A percentile compares a stretch with the other conserved stretches of the same genome.
Conservation (phyloP, 2,888 invertebrate genomes). For the Mythimna albipuncta region DNA sequence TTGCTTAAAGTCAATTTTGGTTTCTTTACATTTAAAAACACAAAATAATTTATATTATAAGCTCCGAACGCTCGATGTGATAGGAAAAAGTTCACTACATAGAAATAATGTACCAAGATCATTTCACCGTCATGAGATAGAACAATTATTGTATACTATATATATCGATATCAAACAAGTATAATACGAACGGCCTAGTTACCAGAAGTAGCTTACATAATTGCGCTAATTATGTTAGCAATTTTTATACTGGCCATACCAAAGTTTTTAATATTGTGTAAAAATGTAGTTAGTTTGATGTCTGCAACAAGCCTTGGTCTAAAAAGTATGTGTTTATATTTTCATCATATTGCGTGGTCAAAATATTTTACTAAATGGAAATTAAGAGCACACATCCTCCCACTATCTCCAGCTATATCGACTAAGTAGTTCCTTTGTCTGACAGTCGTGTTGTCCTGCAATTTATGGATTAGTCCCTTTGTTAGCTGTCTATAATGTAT, state of each 20-base stretch:
- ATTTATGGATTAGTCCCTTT: slow-evolving; percentile 82
- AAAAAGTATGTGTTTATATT: not conserved
- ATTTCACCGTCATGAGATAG: too few relatives aligned
- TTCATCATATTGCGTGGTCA: not conserved
- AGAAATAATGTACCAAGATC: too few relatives aligned
- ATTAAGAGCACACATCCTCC: slow-evolving; percentile 41
- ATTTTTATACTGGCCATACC: not conserved
- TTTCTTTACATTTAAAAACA: slow-evolving; percentile 10
- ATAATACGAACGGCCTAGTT: slow-evolving; percentile 3
- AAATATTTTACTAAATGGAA: slow-evolving; percentile 15
- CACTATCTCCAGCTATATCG: slow-evolving; percentile 61
- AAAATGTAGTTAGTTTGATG: not conserved
- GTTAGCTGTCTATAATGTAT: slow-evolving; percentile 75
- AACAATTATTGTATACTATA: not conserved
- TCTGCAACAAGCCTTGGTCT: not conserved
- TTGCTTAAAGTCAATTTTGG: not conserved
- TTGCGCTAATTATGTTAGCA: not conserved
- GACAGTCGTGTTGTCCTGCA: slow-evolving; percentile 73
- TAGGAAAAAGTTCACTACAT: too few relatives aligned
- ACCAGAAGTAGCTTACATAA: not conserved
- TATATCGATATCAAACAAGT: not conserved
- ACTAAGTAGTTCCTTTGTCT: slow-evolving; percentile 71
- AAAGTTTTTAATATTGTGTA: not conserved
- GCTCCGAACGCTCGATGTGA: too few relatives aligned
- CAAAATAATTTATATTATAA: too few relatives aligned